Evolutionary conservation across 2,888 invertebrate species (phyloP).

Genomic region (Phorcus lineatus): DNA sequence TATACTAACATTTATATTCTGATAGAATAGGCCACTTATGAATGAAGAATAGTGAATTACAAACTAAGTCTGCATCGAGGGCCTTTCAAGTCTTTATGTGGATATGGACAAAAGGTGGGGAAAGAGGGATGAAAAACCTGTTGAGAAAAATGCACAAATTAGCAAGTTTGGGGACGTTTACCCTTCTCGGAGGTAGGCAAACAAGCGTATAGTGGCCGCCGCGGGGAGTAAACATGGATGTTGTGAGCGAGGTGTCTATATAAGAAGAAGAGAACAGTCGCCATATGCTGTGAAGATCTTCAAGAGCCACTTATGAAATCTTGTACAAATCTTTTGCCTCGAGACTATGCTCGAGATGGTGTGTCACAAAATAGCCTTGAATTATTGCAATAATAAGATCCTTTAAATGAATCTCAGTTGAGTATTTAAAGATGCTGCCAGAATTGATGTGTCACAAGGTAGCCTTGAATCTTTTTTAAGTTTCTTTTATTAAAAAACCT

Average conservation of each 20-base stretch:
- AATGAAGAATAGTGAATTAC: background rate
- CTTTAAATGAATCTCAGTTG: too few relatives aligned
- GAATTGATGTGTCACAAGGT: too few relatives aligned
- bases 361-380: too few relatives aligned
- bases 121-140: background rate
- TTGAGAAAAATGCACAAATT: conserved; percentile 16
- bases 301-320: background rate
- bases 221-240: background rate
- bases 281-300: background rate
- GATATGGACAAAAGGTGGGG: background rate
- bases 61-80: background rate
- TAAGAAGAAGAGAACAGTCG: background rate
- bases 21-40: background rate
- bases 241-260: background rate
- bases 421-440: too few relatives aligned
- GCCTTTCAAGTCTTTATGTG: background rate
- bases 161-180: conserved; percentile 4
- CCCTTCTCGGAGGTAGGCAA: background rate
- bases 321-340: background rate
- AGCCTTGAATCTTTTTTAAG: too few relatives aligned
- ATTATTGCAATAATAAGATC: too few relatives aligned
- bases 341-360: too few relatives aligned
- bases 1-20: background rate
- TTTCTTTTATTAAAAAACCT: too few relatives aligned
- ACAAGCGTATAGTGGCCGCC: background rate